These are phyloP conservation scores for Plagiodera versicolora DNA, from an alignment of 2,888 invertebrate species.

Conservation along the genomic window DNA sequence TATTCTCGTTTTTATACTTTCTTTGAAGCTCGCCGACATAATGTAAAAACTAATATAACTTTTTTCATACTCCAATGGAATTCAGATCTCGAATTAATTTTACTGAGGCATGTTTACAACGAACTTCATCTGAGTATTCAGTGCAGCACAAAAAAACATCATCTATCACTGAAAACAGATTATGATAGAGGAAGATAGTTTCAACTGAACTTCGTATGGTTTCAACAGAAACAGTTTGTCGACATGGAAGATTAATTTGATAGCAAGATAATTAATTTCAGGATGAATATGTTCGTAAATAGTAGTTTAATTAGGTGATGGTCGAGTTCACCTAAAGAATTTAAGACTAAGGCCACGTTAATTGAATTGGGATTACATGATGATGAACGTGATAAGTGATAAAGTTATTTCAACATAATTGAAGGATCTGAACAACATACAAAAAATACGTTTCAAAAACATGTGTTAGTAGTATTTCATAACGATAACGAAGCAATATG, in stretches of 20 bases:
- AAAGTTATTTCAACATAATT: too few relatives aligned
- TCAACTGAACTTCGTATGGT: background rate
- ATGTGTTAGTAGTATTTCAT: too few relatives aligned
- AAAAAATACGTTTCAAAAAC: too few relatives aligned
- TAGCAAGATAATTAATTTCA: slow-evolving; percentile 18
- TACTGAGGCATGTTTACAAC: background rate
- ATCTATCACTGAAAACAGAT: background rate
- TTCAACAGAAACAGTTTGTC: slow-evolving; percentile 23
- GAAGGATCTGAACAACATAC: too few relatives aligned
- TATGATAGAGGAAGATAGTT: background rate
- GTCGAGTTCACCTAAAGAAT: slow-evolving; percentile 5
- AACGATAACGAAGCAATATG: too few relatives aligned
- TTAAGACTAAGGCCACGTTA: too few relatives aligned
- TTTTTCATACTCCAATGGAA: background rate
- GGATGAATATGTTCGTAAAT: slow-evolving; percentile 21
- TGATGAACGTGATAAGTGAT: too few relatives aligned
- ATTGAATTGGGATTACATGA: too few relatives aligned
- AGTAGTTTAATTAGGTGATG: slow-evolving; percentile 15
- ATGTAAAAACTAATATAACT: background rate
- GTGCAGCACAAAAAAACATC: background rate
- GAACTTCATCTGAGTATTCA: background rate
- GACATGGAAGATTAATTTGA: slow-evolving; percentile 24
- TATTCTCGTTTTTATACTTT: too few relatives aligned
- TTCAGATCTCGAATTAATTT: background rate
- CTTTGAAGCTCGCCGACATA: background rate